phyloP scores from a whole-genome alignment of 2,797 vertebrate species.

The Todus mexicanus region DNA sequence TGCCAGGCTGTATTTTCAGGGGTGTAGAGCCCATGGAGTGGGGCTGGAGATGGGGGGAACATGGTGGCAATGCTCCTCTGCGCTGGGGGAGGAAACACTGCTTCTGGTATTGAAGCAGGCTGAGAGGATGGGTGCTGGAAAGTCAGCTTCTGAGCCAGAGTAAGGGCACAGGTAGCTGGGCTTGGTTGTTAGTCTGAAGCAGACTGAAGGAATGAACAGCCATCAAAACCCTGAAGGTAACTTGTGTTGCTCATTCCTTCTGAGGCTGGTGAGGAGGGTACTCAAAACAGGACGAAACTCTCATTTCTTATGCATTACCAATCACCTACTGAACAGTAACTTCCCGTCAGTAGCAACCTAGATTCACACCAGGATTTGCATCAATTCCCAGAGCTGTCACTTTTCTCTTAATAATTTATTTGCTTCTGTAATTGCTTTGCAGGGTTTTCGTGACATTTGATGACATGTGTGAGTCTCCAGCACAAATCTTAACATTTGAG shows the following conservation, averaged over 20 bases:
- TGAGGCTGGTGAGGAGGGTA: not conserved
- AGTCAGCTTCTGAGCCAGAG: not conserved
- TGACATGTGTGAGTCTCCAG: not conserved
- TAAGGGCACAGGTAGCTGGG: not conserved
- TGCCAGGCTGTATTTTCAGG: not conserved
- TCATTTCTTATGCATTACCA: not conserved
- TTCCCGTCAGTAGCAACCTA: not conserved
- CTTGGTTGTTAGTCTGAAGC: not conserved
- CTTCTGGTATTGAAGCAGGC: not conserved
- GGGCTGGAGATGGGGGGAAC: not conserved
- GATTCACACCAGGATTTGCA: not conserved
- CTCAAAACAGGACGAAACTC: not conserved
- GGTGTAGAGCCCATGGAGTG: not conserved
- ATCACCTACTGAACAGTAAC: not conserved
- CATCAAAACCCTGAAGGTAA: not conserved
- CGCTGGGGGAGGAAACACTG: fast-evolving
- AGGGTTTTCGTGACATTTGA: not conserved
- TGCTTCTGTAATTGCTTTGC: slow-evolving; percentile 34
- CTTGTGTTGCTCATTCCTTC: not conserved
- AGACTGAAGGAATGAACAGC: not conserved
- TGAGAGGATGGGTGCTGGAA: not conserved
- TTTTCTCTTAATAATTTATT: slow-evolving; percentile 50
- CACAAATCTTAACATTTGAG: not conserved
- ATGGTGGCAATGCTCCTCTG: not conserved
- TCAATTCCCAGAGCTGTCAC: slow-evolving; percentile 26